A percentile compares a stretch with the other conserved stretches of the same genome.
These are phyloP conservation scores for Leptinotarsa lineolata DNA, from an alignment of 1,140 invertebrate genomes.

Conservation along the genomic window DNA sequence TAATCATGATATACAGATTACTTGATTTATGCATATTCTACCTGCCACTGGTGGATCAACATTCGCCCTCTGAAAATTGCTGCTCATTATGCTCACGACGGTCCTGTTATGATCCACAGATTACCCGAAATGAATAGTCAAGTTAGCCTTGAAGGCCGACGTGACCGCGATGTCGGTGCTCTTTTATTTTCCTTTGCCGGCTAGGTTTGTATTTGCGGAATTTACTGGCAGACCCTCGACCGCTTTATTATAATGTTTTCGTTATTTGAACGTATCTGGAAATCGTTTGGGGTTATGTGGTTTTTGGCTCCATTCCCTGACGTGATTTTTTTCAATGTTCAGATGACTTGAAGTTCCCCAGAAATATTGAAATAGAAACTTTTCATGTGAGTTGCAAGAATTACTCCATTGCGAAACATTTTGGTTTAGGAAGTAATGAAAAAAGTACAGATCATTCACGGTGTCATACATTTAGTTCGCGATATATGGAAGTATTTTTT, in stretches of 20 bases:
- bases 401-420: too few species aligned
- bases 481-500: too few species aligned
- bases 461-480: too few species aligned
- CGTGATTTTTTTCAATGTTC: neutral
- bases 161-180: conserved; percentile 28
- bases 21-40: too few species aligned
- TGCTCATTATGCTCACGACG: neutral
- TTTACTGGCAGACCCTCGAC: conserved; percentile 4
- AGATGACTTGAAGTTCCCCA: too few species aligned
- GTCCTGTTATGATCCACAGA: conserved; percentile 29
- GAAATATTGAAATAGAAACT: too few species aligned
- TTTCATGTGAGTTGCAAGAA: too few species aligned
- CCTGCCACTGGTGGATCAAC: too few species aligned
- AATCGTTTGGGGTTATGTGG: neutral
- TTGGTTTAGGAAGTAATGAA: too few species aligned
- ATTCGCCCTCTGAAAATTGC: too few species aligned
- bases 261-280: neutral
- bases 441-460: too few species aligned
- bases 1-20: too few species aligned
- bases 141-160: conserved; percentile 36
- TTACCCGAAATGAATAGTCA: conserved; percentile 43
- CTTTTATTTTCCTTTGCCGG: conserved; percentile 22
- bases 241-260: conserved; percentile 10
- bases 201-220: conserved; percentile 26
- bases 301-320: neutral